Evolutionary conservation across 2,113 vertebrate species (phyloP).

Genomic region (Sitta europaea): DNA sequence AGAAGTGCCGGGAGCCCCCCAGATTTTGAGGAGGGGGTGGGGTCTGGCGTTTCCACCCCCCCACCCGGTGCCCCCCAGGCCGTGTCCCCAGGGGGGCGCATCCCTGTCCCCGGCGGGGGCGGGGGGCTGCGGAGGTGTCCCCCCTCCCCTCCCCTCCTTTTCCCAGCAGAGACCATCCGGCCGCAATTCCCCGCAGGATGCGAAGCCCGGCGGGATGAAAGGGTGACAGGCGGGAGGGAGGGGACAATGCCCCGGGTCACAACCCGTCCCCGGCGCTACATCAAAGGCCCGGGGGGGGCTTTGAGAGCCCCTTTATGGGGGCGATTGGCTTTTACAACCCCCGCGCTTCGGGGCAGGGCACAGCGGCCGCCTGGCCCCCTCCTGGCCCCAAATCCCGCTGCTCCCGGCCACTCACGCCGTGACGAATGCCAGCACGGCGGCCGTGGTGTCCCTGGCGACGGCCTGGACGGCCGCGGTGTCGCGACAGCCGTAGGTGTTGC

Average conservation of each 20-base stretch:
- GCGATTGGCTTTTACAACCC: background rate
- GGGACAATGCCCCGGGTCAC: background rate
- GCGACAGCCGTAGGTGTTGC: slow-evolving; percentile 77
- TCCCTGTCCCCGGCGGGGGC: rapidly evolving
- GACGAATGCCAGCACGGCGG: slow-evolving; percentile 72
- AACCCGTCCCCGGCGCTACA: background rate
- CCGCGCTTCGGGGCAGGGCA: rapidly evolving
- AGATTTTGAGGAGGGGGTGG: background rate
- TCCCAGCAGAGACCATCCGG: background rate
- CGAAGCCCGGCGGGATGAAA: background rate
- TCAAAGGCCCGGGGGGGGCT: background rate
- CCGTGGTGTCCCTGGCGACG: slow-evolving; percentile 73
- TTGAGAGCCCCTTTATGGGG: background rate
- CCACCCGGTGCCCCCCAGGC: background rate
- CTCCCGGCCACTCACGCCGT: slow-evolving; percentile 60
- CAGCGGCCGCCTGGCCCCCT: background rate
- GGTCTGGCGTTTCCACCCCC: rapidly evolving
- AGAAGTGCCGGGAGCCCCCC: background rate
- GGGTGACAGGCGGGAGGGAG: background rate
- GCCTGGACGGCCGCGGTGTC: slow-evolving; percentile 71
- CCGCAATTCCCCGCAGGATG: background rate
- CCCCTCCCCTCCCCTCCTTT: too few relatives aligned
- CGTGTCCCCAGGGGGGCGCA: background rate
- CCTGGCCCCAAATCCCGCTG: background rate
- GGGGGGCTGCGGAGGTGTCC: too few relatives aligned